Percentiles rank a stretch among this genome's conserved stretches.
Evolutionary conservation across 2,797 vertebrate genomes (phyloP).

Genomic region (Molothrus aeneus): DNA sequence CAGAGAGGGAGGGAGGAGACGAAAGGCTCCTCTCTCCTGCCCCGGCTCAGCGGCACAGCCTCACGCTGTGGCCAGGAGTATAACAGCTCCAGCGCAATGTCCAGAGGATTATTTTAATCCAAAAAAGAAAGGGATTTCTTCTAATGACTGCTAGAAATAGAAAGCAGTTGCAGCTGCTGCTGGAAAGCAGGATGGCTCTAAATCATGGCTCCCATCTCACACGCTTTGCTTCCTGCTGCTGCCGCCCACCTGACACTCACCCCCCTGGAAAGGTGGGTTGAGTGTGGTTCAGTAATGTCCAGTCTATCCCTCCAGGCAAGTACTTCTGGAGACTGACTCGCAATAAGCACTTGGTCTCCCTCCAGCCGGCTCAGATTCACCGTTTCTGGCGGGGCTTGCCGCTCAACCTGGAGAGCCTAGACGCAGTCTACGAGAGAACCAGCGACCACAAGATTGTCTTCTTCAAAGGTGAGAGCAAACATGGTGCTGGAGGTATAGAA

Average conservation of each 20-base stretch:
- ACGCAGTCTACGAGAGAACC: constrained; percentile 91
- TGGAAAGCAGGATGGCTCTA: neutral
- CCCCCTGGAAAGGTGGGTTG: accelerated
- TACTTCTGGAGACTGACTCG: constrained; percentile 95
- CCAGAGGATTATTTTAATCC: neutral
- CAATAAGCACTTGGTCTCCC: constrained; percentile 93
- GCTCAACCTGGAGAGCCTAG: constrained; percentile 87
- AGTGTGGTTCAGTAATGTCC: constrained; percentile 53
- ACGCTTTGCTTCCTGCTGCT: neutral
- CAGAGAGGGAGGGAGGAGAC: neutral
- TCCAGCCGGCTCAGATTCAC: constrained; percentile 91
- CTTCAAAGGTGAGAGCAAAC: constrained; percentile 86
- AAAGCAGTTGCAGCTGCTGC: neutral
- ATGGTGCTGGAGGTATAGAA: accelerated
- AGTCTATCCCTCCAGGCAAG: constrained; percentile 81
- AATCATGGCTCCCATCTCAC: neutral
- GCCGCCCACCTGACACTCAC: accelerated
- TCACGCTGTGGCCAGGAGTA: accelerated
- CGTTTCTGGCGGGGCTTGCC: constrained; percentile 97
- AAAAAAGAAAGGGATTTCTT: neutral
- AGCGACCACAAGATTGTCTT: constrained; percentile 95
- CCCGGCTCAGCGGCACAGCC: accelerated
- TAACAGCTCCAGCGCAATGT: neutral
- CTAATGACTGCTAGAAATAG: neutral
- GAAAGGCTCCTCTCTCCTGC: neutral